These are phyloP conservation scores for Cheumatopsyche charites DNA, from an alignment of 1,140 invertebrate genomes.

Conservation along the genomic window DNA sequence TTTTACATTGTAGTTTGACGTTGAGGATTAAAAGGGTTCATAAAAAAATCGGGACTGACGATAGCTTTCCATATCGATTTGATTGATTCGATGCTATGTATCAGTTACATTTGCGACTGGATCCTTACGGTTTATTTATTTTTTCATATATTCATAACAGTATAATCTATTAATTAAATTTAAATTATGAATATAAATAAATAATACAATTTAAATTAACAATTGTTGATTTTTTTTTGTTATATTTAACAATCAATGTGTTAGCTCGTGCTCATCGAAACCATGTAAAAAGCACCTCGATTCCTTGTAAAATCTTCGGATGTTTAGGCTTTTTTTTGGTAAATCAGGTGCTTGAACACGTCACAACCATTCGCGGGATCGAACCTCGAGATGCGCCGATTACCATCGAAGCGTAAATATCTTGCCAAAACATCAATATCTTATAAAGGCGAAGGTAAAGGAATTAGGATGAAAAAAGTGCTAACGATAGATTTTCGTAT, in stretches of 20 bases:
- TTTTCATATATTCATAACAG: too few relatives aligned
- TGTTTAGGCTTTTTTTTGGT: background rate
- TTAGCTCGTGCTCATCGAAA: background rate
- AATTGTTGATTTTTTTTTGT: too few relatives aligned
- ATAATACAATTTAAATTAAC: too few relatives aligned
- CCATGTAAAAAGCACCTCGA: background rate
- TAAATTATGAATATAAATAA: too few relatives aligned
- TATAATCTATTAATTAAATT: too few relatives aligned
- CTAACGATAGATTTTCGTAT: too few relatives aligned
- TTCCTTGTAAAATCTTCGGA: background rate
- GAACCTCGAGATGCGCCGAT: constrained; percentile 11
- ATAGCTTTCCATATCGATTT: constrained; percentile 16
- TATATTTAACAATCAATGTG: background rate
- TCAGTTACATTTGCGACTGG: background rate
- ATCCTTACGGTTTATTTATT: too few relatives aligned
- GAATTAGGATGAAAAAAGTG: too few relatives aligned
- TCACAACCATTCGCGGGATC: constrained; percentile 29
- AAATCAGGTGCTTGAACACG: constrained; percentile 34
- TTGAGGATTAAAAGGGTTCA: background rate
- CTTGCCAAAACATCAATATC: constrained; percentile 19
- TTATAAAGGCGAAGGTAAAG: too few relatives aligned
- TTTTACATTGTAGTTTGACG: background rate
- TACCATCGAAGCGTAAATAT: constrained; percentile 10
- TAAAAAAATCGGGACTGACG: constrained; percentile 4
- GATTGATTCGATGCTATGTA: constrained; percentile 15